These are phyloP conservation scores for Drosophila imparisetae DNA, from an alignment of 2,888 invertebrate genomes.

Conservation along the genomic window DNA sequence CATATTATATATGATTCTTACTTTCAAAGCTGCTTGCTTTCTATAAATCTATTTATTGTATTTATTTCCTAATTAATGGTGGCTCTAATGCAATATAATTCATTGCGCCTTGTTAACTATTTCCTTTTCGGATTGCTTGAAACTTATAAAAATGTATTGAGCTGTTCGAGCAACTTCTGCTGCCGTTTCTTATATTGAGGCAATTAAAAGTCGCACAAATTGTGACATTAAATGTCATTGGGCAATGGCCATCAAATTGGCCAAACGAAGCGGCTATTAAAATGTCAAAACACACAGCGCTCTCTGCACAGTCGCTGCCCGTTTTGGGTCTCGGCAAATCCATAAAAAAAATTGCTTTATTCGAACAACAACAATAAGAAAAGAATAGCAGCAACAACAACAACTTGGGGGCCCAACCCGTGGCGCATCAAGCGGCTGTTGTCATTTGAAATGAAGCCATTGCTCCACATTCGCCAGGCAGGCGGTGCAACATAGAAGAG, in stretches of 20 bases:
- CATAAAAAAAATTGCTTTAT: constrained; percentile 60
- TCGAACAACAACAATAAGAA: constrained; percentile 25
- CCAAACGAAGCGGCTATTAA: constrained; percentile 68
- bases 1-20: background rate
- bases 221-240: constrained; percentile 73
- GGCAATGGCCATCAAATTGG: constrained; percentile 58
- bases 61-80: background rate
- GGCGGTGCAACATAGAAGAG: constrained; percentile 1
- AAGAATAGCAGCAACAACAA: constrained; percentile 1
- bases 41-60: background rate
- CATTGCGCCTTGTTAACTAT: background rate
- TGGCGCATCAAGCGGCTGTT: constrained; percentile 68
- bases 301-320: constrained; percentile 50
- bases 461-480: constrained; percentile 64
- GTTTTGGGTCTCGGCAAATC: constrained; percentile 52
- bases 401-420: constrained; percentile 61
- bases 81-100: background rate
- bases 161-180: background rate
- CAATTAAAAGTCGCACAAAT: constrained; percentile 65
- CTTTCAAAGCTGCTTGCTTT: background rate
- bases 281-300: constrained; percentile 71
- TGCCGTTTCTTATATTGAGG: constrained; percentile 8
- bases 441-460: constrained; percentile 76
- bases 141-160: background rate
- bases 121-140: background rate